Percentiles rank a stretch among this genome's conserved stretches.
Conservation (phyloP, 1,140 invertebrate species). For the Luehdorfia chinensis region DNA sequence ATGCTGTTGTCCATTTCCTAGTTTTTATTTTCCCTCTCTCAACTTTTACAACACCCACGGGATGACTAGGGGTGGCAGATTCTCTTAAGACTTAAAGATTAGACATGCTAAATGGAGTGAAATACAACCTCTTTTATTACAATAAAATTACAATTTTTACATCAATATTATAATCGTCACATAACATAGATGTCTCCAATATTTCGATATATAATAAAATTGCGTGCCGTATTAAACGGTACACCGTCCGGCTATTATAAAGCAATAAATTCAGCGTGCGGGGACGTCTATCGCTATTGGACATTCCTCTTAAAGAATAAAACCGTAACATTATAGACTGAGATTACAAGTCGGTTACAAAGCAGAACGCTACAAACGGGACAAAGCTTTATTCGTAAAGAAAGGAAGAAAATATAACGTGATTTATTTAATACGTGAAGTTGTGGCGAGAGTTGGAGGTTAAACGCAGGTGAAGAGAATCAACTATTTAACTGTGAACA, state of each 20-base stretch:
- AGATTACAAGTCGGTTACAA: constrained; percentile 44
- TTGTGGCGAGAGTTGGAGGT: constrained; percentile 46
- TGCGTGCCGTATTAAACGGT: constrained; percentile 38
- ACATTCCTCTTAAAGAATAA: constrained; percentile 22
- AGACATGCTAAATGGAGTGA: too few relatives aligned
- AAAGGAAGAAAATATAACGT: constrained; percentile 59
- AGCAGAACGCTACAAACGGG: constrained; percentile 26
- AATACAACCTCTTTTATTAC: too few relatives aligned
- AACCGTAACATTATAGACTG: constrained; percentile 35
- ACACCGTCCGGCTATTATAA: constrained; percentile 51
- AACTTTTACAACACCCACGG: too few relatives aligned
- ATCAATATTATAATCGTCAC: too few relatives aligned
- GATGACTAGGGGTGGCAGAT: too few relatives aligned
- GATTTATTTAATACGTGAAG: too few relatives aligned
- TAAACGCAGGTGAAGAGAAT: constrained; percentile 58
- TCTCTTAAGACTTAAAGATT: too few relatives aligned
- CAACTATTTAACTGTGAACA: constrained; percentile 46
- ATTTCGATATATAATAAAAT: constrained; percentile 46
- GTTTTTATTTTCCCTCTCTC: too few relatives aligned
- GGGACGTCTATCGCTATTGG: constrained; percentile 1
- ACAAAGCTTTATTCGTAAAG: constrained; percentile 40
- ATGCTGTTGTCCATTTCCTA: too few relatives aligned
- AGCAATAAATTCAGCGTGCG: constrained; percentile 40
- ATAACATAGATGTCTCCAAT: constrained; percentile 2
- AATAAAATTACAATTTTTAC: too few relatives aligned